Base-by-base conservation (phyloP, 2,888 invertebrate genomes). In the Acanthosepion pharaonis region DNA sequence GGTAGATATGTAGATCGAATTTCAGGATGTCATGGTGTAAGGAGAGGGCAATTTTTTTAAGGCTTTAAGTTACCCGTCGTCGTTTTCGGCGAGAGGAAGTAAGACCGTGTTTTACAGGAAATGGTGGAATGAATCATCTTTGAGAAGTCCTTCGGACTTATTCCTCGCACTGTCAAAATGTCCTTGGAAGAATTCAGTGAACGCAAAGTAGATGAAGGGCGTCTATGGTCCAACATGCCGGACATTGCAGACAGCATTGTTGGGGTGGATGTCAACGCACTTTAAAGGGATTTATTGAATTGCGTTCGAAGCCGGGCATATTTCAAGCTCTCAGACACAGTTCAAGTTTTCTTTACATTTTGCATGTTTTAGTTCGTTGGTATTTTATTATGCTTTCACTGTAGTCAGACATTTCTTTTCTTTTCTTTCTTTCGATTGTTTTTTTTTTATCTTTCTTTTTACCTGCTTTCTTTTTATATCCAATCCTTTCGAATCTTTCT, bases 151-250 rank as follows among this genome's bases (percentile, higher is more conserved):
- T 78, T n/a, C n/a, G 78, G 78, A 78, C 33, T 78, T 33, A 78
- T 78, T 78, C n/a, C 78, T 78, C 15, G 33, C 78, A 78, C 78
- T 78, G n/a, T n/a, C 78, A 78, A 33, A 78, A 78, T 78, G 78
- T 78, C 78, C 78, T n/a, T 78, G 78, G 33, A 78, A 78, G n/a
- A 78, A 78, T 78, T 78, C n/a, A 78, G n/a, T 15, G 78, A 78
- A 78, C 78, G 78, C 78, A 9, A 78, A 78, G n/a, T 78, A 78
- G 78, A 33, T 78, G 78, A 78, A n/a, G 78, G 78, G 78, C 18
- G n/a, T 78, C 78, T 78, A n/a, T 33, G 78, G 78, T 78, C 78
- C 78, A n/a, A 78, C 78, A 78, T 78, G 78, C 78, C 78, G 78
- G 78, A 78, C 78, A 78, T 78, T 78, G 78, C 78, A 78, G 9